Evolutionary conservation across 2,888 invertebrate species (phyloP), one percentile per base, ranked within the genome.

Genomic region (Pseudolycoriella hygida): DNA sequence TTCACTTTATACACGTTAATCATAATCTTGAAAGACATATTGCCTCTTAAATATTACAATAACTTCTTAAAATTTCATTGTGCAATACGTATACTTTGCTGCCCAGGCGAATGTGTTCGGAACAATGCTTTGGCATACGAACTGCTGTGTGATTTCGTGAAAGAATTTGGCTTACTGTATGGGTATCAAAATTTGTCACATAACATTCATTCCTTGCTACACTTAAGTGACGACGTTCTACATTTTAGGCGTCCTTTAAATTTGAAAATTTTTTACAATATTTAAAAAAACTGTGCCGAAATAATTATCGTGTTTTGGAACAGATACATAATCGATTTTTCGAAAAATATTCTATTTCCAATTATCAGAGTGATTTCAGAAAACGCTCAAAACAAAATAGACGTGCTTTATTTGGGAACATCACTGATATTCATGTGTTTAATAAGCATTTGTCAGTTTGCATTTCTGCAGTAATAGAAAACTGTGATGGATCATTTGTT

Each of bases 61-160:
- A 18, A 40, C n/a, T 40, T 40, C 25, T 11, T 40, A 10, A 40
- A 40, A 40, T 20, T 40, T n/a, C 40, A 40, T n/a, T 40, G 40
- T 20, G 40, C n/a, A 8, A 20, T 40, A 3, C 19, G 20, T 20
- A 40, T 40, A 17, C 20, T 40, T 10, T 19, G 40, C n/a, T 2
- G 2, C 6, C 19, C 19, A 10, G 40, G 12, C 14, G 40, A 40
- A 11, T 40, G 25, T 14, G 3, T 20, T 2, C 17, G 3, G 2
- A 40, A 40, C 20, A 40, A 40, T 11, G n/a, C 19, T 3, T 20
- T 20, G 8, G 20, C 19, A 3, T 2, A 20, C 2, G 3, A 18
- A n/a, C 14, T 40, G 3, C 12, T 40, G 11, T 12, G 14, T 2
- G 40, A 40, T 20, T 40, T 20, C 14, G 40, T 40, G 3, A 11